These are phyloP conservation scores for Tenthredo mesomela DNA, from an alignment of 2,888 invertebrate species.

Conservation along the genomic window DNA sequence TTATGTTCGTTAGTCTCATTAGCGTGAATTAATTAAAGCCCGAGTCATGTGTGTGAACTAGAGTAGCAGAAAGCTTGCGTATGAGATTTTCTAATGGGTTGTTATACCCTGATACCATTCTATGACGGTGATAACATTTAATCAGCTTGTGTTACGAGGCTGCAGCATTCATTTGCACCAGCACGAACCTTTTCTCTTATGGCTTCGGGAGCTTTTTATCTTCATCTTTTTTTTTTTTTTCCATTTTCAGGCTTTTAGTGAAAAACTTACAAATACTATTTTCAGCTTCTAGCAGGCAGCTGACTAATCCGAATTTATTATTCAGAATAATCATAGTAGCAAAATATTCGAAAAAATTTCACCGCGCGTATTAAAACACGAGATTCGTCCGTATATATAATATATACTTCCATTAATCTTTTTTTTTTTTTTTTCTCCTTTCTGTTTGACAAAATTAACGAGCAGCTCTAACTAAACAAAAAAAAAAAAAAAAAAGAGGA, in stretches of 20 bases:
- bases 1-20: slow-evolving; percentile 46
- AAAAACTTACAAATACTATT: neutral
- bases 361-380: neutral
- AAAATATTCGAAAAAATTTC: neutral
- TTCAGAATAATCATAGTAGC: neutral
- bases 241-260: neutral
- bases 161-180: slow-evolving; percentile 19
- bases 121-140: slow-evolving; percentile 37
- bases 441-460: neutral
- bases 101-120: slow-evolving; percentile 39
- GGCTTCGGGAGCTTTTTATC: neutral
- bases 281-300: neutral
- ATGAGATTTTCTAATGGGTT: slow-evolving; percentile 42
- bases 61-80: slow-evolving; percentile 10
- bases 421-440: neutral
- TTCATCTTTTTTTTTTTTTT: neutral
- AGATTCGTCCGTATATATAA: neutral
- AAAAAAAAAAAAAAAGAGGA: slow-evolving; percentile 50
- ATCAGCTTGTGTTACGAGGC: slow-evolving; percentile 22
- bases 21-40: slow-evolving; percentile 37
- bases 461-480: slow-evolving; percentile 48
- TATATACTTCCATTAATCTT: neutral
- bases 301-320: neutral
- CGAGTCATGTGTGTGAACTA: slow-evolving; percentile 15
- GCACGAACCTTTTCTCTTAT: slow-evolving; percentile 8